A percentile compares a stretch with the other conserved stretches of the same genome.
phyloP scores from a whole-genome alignment of 1,140 invertebrate genomes.

The Drosophila nigrodunni region DNA sequence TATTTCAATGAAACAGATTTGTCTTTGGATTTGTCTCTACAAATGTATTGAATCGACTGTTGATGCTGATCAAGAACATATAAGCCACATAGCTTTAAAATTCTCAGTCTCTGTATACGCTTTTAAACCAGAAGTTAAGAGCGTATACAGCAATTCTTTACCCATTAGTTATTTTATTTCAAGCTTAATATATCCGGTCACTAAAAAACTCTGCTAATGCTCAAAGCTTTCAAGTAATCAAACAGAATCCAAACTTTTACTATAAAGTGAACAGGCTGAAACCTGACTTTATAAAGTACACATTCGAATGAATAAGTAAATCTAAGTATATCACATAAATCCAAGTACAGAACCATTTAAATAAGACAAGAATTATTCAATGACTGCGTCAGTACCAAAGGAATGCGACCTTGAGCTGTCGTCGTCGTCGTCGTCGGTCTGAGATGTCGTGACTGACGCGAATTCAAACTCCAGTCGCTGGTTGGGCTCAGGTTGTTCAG shows the following conservation, averaged over 20 bases:
- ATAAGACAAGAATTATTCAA: slow-evolving; percentile 65
- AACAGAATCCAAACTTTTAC: not conserved
- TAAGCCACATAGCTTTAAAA: too few species aligned
- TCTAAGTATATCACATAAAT: slow-evolving; percentile 21
- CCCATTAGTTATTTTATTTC: not conserved
- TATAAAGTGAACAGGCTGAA: not conserved
- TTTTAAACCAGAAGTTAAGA: too few species aligned
- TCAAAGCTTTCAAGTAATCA: not conserved
- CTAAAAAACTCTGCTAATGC: not conserved
- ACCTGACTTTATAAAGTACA: not conserved
- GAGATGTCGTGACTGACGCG: slow-evolving; percentile 69
- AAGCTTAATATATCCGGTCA: not conserved
- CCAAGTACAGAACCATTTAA: slow-evolving; percentile 38
- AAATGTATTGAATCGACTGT: too few species aligned
- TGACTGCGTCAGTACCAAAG: slow-evolving; percentile 65
- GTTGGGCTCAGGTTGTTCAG: not conserved
- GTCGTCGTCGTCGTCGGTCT: slow-evolving; percentile 48
- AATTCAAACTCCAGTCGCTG: slow-evolving; percentile 30
- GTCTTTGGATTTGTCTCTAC: too few species aligned
- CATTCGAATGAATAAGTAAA: slow-evolving; percentile 14
- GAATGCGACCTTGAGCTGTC: slow-evolving; percentile 79
- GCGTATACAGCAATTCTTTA: too few species aligned
- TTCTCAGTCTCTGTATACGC: too few species aligned
- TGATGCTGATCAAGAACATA: too few species aligned
- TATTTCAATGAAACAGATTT: too few species aligned